Evolutionary conservation across 2,888 invertebrate species (phyloP), one percentile per base, ranked within the genome.

Genomic region (Chrysopilus asiliformis): DNA sequence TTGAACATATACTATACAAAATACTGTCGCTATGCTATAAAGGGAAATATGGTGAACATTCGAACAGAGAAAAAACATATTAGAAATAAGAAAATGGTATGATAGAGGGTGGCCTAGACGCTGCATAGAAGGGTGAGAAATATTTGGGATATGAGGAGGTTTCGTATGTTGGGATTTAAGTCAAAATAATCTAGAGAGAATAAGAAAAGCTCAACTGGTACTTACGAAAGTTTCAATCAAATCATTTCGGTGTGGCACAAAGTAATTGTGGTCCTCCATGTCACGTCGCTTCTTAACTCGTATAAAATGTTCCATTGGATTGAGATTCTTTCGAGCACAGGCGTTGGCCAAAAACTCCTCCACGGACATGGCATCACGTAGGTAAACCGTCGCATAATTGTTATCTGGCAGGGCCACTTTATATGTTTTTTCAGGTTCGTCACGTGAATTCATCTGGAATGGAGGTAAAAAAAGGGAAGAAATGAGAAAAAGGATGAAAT

Each of bases 181-280:
- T n/a, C n/a, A n/a, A n/a, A n/a, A n/a, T n/a, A n/a, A n/a, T 22
- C 22, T 22, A 22, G 10, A 8, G 22, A 14, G 12, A 30, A 31
- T 19, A 32, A 20, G 14, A 13, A 22, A 32, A 32, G 22, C 19
- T 33, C 2, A 28, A 29, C 22, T 9, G 29, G 31, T 48, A 76
- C 86, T 81, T 66, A 93, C 91, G 64, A 91, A 90, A 60, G 89
- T 90, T 66, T 93, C 93, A 54, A 95, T 89, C 56, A 85, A 77
- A 66, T 93, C 91, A 56, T 84, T 83, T 53, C 90, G 79, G 62
- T 91, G 90, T 42, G 94, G 94, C 55, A 94, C 91, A 66, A 90
- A 90, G 67, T 90, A 93, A 67, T 90, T 90, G 64, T 87, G 87
- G 65, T 90, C 90, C 62, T 91, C 91, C 79, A 90, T 86, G 55